Evolutionary conservation across 2,113 vertebrate genomes (phyloP), one percentile per base, ranked within the genome.

Genomic region (Corvus cornix): DNA sequence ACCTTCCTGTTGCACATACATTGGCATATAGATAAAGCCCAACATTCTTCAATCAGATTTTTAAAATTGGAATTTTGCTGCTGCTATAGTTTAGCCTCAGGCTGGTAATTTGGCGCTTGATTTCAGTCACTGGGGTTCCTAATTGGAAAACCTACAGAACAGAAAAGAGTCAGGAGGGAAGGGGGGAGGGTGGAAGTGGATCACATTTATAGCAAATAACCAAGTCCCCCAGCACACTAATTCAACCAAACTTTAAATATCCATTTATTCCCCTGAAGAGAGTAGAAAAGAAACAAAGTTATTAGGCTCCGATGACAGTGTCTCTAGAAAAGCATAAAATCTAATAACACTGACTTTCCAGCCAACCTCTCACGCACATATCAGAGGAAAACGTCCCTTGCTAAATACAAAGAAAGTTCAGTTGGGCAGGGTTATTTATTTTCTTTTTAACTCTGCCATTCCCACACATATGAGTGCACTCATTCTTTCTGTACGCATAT

Each of bases 11-110:
- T 90, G 22, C 64, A 64, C 68, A n/a, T 56, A 31, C 68, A 8
- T 43, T 72, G 56, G 41, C 85, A 84, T 89, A 73, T 72, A 90
- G 68, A 95, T 89, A 95, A 88, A 90, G 31, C 14, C n/a, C 35
- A 44, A 67, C 21, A 44, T 67, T 89, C 84, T 90, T 84, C 73
- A 84, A 77, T 95, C 89, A 80, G 56, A 84, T 78, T 94, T 96
- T 93, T 74, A 75, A 94, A 96, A 95, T 76, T 93, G 91, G 85
- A 94, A 87, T 95, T 95, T 92, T 74, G 86, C 89, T 83, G 48
- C 79, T 91, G 67, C 89, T 94, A n/a, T 17, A 92, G 82, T 93
- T 87, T 87, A 88, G 84, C 96, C 93, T 90, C 64, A 75, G 95
- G 95, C 78, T 89, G 39, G 81, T 84, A 79, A 93, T 96, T 90